phyloP scores from a whole-genome alignment of 2,113 vertebrate genomes.

The Syngnathoides biaculeatus region DNA sequence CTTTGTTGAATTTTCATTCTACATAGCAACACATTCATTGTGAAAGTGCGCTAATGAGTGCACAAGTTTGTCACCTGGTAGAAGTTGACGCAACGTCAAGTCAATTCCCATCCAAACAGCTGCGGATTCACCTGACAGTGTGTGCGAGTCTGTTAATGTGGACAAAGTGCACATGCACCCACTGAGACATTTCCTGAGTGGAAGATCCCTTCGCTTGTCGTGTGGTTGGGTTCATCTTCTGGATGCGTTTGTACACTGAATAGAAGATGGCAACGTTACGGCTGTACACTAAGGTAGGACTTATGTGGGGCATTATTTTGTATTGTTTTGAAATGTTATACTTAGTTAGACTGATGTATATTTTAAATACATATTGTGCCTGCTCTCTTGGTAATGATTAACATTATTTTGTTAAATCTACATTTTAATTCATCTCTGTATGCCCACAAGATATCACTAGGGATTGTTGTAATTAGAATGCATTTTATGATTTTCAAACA shows the following conservation, averaged over 20 bases:
- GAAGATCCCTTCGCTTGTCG: constrained; percentile 17
- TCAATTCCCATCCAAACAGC: constrained; percentile 24
- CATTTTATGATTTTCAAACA: no score
- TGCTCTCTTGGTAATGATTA: no score
- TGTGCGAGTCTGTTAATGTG: constrained; percentile 28
- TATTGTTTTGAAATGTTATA: neutral
- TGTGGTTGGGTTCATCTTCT: neutral
- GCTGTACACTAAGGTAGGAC: constrained; percentile 70
- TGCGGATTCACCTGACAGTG: constrained; percentile 65
- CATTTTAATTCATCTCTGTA: no score
- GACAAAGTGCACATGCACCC: constrained; percentile 68
- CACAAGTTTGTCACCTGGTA: neutral
- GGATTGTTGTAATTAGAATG: no score
- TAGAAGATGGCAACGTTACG: constrained; percentile 60
- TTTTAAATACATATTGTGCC: neutral
- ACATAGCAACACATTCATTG: neutral
- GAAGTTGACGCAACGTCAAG: neutral
- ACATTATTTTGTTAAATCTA: no score
- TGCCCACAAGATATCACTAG: no score
- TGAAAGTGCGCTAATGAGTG: neutral
- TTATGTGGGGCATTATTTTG: no score
- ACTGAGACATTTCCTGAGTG: constrained; percentile 16
- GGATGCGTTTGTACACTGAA: neutral
- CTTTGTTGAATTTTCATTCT: no score
- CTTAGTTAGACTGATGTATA: neutral